Conservation (phyloP, 2,797 vertebrate genomes). For the Eremophila alpestris region DNA sequence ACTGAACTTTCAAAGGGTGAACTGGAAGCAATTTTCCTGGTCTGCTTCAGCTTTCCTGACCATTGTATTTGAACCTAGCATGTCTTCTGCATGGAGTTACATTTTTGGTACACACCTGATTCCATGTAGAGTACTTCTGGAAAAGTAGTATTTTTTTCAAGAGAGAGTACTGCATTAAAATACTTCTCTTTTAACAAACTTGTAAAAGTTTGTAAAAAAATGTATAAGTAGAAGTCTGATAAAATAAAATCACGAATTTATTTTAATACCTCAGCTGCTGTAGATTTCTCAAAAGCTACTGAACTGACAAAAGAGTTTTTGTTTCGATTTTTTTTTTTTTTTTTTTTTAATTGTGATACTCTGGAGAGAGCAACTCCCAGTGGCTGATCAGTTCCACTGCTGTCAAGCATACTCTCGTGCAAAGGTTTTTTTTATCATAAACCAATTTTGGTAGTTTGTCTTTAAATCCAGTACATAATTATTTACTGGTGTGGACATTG, state of each 20-base stretch:
- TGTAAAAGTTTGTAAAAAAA: background rate
- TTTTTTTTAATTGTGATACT: background rate
- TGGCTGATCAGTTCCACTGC: background rate
- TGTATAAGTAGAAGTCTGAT: background rate
- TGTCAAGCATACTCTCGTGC: background rate
- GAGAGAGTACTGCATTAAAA: background rate
- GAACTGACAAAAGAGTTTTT: background rate
- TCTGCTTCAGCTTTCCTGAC: background rate
- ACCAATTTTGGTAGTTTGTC: background rate
- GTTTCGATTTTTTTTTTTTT: background rate
- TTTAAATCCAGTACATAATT: background rate
- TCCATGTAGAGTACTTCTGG: background rate
- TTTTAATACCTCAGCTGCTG: background rate
- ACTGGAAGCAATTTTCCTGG: background rate
- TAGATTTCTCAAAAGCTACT: background rate
- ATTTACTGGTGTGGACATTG: background rate
- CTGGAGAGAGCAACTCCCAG: background rate
- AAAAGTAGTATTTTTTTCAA: background rate
- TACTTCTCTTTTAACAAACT: background rate
- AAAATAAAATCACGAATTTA: background rate
- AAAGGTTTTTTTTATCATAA: background rate
- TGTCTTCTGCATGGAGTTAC: background rate
- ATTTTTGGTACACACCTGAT: background rate
- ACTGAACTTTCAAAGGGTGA: background rate
- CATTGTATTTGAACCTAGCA: background rate